These are phyloP conservation scores for Tolypeutes matacus DNA, from an alignment of 2,797 vertebrate genomes.

Conservation along the genomic window DNA sequence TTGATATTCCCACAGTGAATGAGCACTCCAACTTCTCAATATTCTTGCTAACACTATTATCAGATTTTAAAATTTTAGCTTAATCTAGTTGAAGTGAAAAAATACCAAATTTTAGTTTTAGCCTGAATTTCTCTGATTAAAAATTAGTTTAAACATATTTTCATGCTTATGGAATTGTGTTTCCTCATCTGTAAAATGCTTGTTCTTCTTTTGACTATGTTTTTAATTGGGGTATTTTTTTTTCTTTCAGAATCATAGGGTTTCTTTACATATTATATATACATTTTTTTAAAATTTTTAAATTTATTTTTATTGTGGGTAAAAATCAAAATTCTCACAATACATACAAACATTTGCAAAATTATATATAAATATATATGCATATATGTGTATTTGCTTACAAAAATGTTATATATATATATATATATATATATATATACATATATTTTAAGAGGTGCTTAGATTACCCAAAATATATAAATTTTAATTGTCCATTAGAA, in stretches of 20 bases:
- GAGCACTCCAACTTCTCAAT: neutral
- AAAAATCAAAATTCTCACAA: too few species aligned
- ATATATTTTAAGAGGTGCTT: too few species aligned
- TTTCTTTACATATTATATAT: neutral
- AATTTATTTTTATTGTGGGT: too few species aligned
- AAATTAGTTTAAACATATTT: conserved; percentile 21
- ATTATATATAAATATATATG: too few species aligned
- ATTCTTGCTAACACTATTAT: neutral
- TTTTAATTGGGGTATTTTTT: neutral
- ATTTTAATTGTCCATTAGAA: neutral
- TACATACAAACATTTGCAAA: too few species aligned
- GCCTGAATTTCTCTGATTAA: neutral
- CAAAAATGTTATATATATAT: too few species aligned
- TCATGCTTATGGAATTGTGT: neutral
- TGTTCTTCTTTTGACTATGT: neutral
- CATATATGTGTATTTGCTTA: too few species aligned
- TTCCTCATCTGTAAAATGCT: neutral
- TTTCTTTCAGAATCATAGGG: neutral
- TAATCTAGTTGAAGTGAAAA: neutral
- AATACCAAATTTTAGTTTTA: neutral
- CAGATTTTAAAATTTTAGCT: neutral
- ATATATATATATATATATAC: too few species aligned
- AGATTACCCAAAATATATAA: too few species aligned
- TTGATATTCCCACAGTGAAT: neutral
- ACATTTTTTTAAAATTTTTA: too few species aligned